phyloP scores from a whole-genome alignment of 2,797 vertebrate genomes.

The Lacerta agilis region DNA sequence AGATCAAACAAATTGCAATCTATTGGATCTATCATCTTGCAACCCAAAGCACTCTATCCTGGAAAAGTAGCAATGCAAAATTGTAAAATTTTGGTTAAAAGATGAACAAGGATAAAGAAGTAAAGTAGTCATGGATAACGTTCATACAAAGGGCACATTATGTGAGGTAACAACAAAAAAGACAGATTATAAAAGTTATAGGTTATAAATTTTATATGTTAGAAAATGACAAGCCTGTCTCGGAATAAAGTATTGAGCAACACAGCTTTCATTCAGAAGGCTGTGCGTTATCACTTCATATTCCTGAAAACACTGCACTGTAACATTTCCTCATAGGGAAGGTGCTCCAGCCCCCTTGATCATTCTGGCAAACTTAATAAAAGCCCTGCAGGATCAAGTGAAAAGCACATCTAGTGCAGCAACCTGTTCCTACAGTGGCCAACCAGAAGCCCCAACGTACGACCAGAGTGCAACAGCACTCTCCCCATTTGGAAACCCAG shows the following conservation, averaged over 20 bases:
- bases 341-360: no score
- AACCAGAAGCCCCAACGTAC: no score
- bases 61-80: neutral
- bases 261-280: neutral
- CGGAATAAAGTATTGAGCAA: neutral
- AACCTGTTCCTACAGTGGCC: no score
- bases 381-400: no score
- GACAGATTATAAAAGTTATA: no score
- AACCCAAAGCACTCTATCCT: neutral
- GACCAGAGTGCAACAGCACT: no score
- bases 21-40: constrained; percentile 70
- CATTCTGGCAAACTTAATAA: no score
- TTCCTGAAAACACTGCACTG: neutral
- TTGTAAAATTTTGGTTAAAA: neutral
- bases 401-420: no score
- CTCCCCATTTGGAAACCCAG: no score
- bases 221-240: neutral
- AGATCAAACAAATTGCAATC: constrained; percentile 75
- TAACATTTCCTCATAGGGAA: neutral
- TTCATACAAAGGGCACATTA: neutral
- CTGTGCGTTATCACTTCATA: neutral
- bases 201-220: neutral
- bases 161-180: neutral
- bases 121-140: neutral
- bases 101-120: rapidly evolving